phyloP scores from a whole-genome alignment of 1,140 invertebrate species.

The Zaprionus gabonicus region DNA sequence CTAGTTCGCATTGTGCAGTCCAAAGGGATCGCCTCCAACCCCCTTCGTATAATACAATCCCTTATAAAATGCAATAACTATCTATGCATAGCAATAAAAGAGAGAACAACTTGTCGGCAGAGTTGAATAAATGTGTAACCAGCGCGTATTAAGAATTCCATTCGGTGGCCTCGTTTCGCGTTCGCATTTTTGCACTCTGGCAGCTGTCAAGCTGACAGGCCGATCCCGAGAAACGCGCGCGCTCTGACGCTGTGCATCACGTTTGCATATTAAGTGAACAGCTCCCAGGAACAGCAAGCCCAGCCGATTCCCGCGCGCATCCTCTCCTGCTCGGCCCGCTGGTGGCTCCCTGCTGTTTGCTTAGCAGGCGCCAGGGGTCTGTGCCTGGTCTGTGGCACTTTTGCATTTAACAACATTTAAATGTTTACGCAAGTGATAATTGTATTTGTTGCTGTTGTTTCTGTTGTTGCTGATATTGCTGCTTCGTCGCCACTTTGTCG shows the following conservation, averaged over 20 bases:
- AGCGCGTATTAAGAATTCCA: conserved; percentile 43
- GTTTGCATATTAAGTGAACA: conserved; percentile 75
- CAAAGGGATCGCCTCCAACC: neutral
- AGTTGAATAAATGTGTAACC: conserved; percentile 9
- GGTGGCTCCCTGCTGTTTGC: conserved; percentile 1
- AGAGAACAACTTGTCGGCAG: neutral
- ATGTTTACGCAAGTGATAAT: conserved; percentile 81
- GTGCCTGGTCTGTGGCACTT: conserved; percentile 38
- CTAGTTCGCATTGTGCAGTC: neutral
- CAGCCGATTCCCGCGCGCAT: neutral
- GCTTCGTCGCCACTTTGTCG: conserved; percentile 62
- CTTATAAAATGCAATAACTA: neutral
- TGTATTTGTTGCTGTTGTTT: conserved; percentile 41
- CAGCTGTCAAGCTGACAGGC: conserved; percentile 47
- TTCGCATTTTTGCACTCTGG: conserved; percentile 73
- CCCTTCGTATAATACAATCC: neutral
- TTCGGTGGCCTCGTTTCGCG: conserved; percentile 59
- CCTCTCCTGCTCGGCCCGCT: neutral
- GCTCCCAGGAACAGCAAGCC: conserved; percentile 22
- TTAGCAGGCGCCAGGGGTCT: conserved; percentile 66
- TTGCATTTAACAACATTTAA: conserved; percentile 68
- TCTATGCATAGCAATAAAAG: neutral
- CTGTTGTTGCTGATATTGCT: conserved; percentile 40
- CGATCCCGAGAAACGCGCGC: conserved; percentile 39
- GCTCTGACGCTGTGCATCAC: conserved; percentile 49